Evolutionary conservation across 2,888 invertebrate species (phyloP), one percentile per base, ranked within the genome.

Genomic region (Steinernema carpocapsae): DNA sequence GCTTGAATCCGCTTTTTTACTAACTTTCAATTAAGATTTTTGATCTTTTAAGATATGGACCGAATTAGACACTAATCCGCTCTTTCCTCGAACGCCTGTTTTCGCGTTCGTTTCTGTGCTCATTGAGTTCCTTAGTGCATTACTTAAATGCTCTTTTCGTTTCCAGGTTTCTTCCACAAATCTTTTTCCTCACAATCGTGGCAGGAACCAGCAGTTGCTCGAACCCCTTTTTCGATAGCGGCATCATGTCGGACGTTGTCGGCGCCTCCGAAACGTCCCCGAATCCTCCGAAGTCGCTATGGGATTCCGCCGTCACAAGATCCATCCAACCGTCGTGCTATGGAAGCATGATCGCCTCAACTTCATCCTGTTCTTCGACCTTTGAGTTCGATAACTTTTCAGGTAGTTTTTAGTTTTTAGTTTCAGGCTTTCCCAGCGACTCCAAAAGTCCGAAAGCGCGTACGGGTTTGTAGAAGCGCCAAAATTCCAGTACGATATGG

Each of bases 401-500:
- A n/a, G 22, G 52, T 19, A 2, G 19, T 52, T 22, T 4, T 52
- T 19, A 22, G 6, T 3, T 19, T 17, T 48, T 10, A 17, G 19
- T 32, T 64, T 32, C 64, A 64, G 64, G 37, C 7, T 64, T 29
- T 32, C 64, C 12, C 64, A 64, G n/a, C 64, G 64, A 64, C 17
- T 64, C 1, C 64, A 64, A 12, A 64, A 64, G 64, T 64, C 64
- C 29, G 64, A 64, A 29, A 52, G 52, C 24, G 52, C 22, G 10
- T 52, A 24, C 24, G 52, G 52, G 32, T 81, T 80, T 70, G 77
- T 82, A 48, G 83, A 83, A 56, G 83, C 84, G 26, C 84, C 84
- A 14, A 82, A 82, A 3, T 85, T 84, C 74, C 79, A 82, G 76
- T 85, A 85, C 75, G 85, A 85, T 72, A 77, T 84, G 64, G 64